A percentile compares a stretch with the other conserved stretches of the same genome.
phyloP scores from a whole-genome alignment of 2,113 vertebrate genomes.

The Meleagris gallopavo region DNA sequence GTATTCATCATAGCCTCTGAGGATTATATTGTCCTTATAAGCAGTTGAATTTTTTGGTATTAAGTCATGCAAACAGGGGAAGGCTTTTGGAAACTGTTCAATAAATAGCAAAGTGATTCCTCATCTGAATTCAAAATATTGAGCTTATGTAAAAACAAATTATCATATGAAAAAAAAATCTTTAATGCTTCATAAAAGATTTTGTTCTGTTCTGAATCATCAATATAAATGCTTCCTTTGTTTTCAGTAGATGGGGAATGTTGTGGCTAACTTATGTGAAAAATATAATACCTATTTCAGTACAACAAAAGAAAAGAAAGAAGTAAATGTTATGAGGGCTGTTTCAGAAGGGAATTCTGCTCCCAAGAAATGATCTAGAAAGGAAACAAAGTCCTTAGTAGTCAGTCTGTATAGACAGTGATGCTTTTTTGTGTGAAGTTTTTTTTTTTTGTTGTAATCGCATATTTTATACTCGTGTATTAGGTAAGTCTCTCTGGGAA shows the following conservation, averaged over 20 bases:
- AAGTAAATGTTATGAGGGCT: conserved; percentile 21
- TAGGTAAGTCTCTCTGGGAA: background rate
- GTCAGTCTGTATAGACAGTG: background rate
- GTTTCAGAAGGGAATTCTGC: background rate
- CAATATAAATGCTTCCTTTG: background rate
- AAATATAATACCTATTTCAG: background rate
- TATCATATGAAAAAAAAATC: conserved; percentile 13
- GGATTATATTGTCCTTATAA: background rate
- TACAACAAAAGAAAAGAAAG: conserved; percentile 13
- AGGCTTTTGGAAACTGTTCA: conserved; percentile 43
- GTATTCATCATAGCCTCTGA: background rate
- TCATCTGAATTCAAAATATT: conserved; percentile 63
- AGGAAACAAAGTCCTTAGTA: background rate
- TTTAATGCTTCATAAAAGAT: conserved; percentile 1
- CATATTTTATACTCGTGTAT: background rate
- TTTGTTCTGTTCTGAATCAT: background rate
- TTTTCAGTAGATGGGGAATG: background rate
- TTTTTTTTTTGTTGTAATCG: conserved; percentile 15
- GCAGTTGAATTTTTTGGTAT: background rate
- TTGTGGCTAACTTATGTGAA: conserved; percentile 24
- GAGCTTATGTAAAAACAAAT: conserved; percentile 44
- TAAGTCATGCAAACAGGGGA: conserved; percentile 3
- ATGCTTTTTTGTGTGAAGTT: background rate
- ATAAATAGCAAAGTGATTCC: conserved; percentile 29
- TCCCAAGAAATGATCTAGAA: background rate